These are phyloP conservation scores for Miltochrista miniata DNA, from an alignment of 2,888 invertebrate genomes.

Conservation along the genomic window DNA sequence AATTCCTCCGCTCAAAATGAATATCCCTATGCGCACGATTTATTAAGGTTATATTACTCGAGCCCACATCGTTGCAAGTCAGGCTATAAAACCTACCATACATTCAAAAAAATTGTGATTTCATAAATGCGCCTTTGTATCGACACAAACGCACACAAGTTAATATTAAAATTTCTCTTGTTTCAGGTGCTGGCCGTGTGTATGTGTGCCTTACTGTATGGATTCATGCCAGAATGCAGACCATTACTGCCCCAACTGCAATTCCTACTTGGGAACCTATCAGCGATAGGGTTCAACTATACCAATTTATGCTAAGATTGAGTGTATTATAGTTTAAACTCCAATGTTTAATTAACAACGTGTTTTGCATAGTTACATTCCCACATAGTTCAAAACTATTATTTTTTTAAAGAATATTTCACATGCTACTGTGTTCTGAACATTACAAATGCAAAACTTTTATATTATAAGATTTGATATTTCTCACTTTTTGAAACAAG, in stretches of 20 bases:
- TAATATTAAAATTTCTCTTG: constrained; percentile 6
- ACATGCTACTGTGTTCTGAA: constrained; percentile 1
- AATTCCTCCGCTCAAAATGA: no score
- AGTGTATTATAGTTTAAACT: constrained; percentile 3
- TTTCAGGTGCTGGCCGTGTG: constrained; percentile 82
- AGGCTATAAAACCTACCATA: no score
- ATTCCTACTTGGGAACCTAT: constrained; percentile 80
- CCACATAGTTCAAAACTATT: constrained; percentile 1
- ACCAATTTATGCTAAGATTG: neutral
- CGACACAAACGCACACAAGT: no score
- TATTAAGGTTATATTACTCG: no score
- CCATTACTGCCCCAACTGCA: constrained; percentile 84
- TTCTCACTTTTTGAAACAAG: neutral
- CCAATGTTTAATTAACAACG: neutral
- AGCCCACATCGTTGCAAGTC: no score
- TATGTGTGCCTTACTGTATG: constrained; percentile 83
- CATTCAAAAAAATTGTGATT: no score
- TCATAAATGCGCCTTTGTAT: no score
- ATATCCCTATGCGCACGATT: no score
- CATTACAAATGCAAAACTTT: neutral
- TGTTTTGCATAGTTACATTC: constrained; percentile 1
- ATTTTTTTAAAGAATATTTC: neutral
- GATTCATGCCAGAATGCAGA: constrained; percentile 81
- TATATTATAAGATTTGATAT: constrained; percentile 1
- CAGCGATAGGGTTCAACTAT: constrained; percentile 22